Percentiles rank a stretch among this genome's conserved stretches.
Evolutionary conservation across 35 echinoderm and acorn worm genomes (phyloP).

Genomic region (Patiria miniata): DNA sequence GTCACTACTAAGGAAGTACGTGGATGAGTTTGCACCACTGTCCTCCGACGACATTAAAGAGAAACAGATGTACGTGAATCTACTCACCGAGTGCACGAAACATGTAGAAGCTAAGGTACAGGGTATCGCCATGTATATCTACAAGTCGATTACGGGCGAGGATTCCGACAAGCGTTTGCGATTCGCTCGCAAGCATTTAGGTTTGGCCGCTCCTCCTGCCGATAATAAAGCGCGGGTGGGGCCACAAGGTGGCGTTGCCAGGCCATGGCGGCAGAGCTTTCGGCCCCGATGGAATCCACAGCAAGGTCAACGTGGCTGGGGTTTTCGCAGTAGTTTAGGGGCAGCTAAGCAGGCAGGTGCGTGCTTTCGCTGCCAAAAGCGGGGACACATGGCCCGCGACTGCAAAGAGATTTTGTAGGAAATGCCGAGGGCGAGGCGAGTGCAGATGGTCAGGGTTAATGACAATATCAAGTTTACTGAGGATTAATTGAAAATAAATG

Average conservation of each 20-base stretch:
- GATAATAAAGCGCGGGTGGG: not conserved
- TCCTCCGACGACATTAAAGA: too few relatives aligned
- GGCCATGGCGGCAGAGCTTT: not conserved
- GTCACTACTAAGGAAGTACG: too few relatives aligned
- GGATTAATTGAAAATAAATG: not conserved
- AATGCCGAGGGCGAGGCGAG: too few relatives aligned
- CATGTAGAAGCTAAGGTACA: not conserved
- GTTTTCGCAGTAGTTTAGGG: too few relatives aligned
- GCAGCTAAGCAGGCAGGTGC: not conserved
- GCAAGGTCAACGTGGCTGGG: not conserved
- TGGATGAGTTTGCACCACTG: too few relatives aligned
- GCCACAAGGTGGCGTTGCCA: not conserved
- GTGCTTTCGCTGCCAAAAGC: not conserved
- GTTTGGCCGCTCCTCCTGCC: not conserved
- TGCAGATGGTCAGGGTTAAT: too few relatives aligned
- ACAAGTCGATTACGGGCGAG: not conserved
- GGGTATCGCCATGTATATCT: not conserved
- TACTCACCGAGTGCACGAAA: not conserved
- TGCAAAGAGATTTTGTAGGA: not conserved
- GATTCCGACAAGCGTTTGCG: not conserved
- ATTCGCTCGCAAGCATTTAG: not conserved
- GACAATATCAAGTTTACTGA: too few relatives aligned
- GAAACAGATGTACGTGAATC: too few relatives aligned
- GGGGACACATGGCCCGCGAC: not conserved
- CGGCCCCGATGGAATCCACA: not conserved